phyloP scores from a whole-genome alignment of 2,888 invertebrate genomes.

The Thymelicus lineola region DNA sequence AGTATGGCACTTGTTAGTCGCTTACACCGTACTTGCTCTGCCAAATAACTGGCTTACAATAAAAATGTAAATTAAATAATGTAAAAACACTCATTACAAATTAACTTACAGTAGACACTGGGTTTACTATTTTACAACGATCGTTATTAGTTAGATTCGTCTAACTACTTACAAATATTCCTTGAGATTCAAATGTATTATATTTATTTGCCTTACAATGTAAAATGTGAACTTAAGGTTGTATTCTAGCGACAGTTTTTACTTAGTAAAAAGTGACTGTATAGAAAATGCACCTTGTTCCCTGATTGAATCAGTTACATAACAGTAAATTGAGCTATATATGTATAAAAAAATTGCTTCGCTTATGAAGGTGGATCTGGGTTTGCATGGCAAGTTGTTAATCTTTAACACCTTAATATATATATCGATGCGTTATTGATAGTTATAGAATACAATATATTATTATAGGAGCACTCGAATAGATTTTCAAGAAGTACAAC shows the following conservation, averaged over 20 bases:
- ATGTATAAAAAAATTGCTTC: no score
- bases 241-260: constrained; percentile 35
- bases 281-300: constrained; percentile 34
- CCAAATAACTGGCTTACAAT: constrained; percentile 5
- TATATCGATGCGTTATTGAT: no score
- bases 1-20: constrained; percentile 67
- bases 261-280: constrained; percentile 34
- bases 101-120: constrained; percentile 6
- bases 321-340: neutral
- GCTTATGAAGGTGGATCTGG: no score
- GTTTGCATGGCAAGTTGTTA: neutral
- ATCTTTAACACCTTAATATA: constrained; percentile 5
- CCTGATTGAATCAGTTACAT: constrained; percentile 22
- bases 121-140: neutral
- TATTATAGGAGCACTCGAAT: no score
- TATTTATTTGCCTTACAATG: neutral
- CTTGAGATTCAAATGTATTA: constrained; percentile 15
- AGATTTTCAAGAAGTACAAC: no score
- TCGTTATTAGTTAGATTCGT: neutral
- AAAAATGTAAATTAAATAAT: neutral
- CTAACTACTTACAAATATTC: neutral
- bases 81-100: neutral
- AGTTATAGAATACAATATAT: no score
- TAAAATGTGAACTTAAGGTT: constrained; percentile 16
- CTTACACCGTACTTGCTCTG: neutral